phyloP scores from a whole-genome alignment of 1,140 invertebrate species.

The Zaprionus ornatus region DNA sequence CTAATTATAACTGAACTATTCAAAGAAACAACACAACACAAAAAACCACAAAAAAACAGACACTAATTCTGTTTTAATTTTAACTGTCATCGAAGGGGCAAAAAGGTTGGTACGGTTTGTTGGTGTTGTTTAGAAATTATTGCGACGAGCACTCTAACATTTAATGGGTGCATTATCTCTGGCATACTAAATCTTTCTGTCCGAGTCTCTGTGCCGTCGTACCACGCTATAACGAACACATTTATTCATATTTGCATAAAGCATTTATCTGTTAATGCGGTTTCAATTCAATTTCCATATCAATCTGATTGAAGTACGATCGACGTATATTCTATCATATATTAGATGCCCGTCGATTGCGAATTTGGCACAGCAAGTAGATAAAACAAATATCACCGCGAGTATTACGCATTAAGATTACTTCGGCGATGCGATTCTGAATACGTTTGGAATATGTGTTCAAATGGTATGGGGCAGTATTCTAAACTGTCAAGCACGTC shows the following conservation, averaged over 20 bases:
- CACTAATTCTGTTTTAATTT: not conserved
- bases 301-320: not conserved
- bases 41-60: not conserved
- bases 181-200: not conserved
- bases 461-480: not conserved
- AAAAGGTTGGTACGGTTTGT: constrained; percentile 6
- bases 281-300: not conserved
- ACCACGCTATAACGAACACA: not conserved
- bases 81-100: constrained; percentile 3
- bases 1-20: not conserved
- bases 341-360: not conserved
- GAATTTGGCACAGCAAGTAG: not conserved
- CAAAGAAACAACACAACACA: not conserved
- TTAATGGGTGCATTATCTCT: not conserved
- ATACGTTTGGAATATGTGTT: not conserved
- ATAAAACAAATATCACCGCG: not conserved
- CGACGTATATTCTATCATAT: not conserved
- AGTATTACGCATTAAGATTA: constrained; percentile 6
- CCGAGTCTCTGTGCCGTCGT: not conserved
- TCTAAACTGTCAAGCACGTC: not conserved
- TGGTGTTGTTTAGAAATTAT: not conserved
- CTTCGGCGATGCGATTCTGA: constrained; percentile 1
- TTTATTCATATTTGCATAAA: not conserved
- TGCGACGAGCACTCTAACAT: not conserved
- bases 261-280: not conserved